Evolutionary conservation across 2,888 invertebrate genomes (phyloP), one percentile per base, ranked within the genome.

Genomic region (Cheilosia vulpina): DNA sequence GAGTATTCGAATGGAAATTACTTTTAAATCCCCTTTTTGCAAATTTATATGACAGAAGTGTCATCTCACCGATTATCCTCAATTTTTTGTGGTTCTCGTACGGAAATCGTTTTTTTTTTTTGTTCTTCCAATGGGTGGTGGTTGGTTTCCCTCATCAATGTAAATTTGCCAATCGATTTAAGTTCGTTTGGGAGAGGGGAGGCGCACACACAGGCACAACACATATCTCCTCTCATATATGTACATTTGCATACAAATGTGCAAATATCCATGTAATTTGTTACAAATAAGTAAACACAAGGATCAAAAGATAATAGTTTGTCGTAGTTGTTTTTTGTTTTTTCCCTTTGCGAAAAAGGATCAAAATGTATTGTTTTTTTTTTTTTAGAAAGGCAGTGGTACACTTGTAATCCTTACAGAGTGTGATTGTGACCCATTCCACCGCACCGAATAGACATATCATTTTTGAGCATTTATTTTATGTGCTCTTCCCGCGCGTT

Each of bases 231-330:
- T 4, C 6, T 9, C 21, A 62, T 19, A 62, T 15, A 52, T 53
- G 68, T 31, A 81, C 76, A 82, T 87, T 87, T 87, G 87, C 87
- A 87, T 87, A 77, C 68, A 85, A 85, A 85, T 85, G 85, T 85
- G 82, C 81, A 87, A 87, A 87, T 87, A 87, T 87, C 87, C 87
- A 69, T 87, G 87, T 87, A 82, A 87, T 87, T 87, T 82, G 82
- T 82, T 81, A 82, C 87, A 78, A 87, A 87, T 78, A 82, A 87
- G 85, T 85, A 81, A 85, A 85, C 85, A 85, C 85, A 85, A 80
- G 85, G 85, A 85, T 85, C 85, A 85, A 85, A 68, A 85, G 85
- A 85, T 85, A 85, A 85, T 85, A 85, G 85, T 85, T 85, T 79
- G 65, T 72, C 62, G 79, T 69, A 65, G 57, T 65, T 78, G 62